Conservation (phyloP, 92 coral and sea anemone genomes). For the Palythoa grandis region DNA sequence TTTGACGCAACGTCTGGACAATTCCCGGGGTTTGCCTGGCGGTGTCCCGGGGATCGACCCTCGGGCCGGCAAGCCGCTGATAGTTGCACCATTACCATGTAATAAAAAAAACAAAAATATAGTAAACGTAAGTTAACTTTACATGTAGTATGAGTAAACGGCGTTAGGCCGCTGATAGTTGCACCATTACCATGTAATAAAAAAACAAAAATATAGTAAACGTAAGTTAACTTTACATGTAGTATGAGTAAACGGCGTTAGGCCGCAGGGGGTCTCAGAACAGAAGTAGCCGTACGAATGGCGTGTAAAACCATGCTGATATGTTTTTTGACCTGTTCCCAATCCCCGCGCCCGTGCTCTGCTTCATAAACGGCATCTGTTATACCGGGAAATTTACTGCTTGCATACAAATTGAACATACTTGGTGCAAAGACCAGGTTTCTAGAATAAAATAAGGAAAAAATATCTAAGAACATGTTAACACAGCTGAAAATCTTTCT, state of each 20-base stretch:
- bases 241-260: neutral
- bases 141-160: too few relatives aligned
- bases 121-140: too few relatives aligned
- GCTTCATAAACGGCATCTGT: conserved; percentile 73
- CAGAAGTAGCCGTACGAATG: conserved; percentile 66
- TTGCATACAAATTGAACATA: conserved; percentile 56
- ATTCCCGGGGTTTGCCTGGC: too few relatives aligned
- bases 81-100: too few relatives aligned
- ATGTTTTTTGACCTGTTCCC: conserved; percentile 78
- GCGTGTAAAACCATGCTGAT: conserved; percentile 80
- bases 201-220: too few relatives aligned
- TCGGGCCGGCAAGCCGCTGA: too few relatives aligned
- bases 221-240: too few relatives aligned
- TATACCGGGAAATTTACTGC: conserved; percentile 84
- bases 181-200: too few relatives aligned
- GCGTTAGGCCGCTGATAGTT: neutral
- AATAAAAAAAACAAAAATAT: too few relatives aligned
- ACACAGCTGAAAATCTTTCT: neutral
- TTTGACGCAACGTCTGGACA: too few relatives aligned
- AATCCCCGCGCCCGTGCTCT: conserved; percentile 52
- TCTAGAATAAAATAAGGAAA: conserved; percentile 37
- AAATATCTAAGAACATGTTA: neutral
- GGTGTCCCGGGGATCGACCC: too few relatives aligned
- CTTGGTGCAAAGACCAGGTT: conserved; percentile 84
- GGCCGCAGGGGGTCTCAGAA: conserved; percentile 42